phyloP scores from a whole-genome alignment of 2,888 invertebrate genomes.

The Strigamia crassipes region DNA sequence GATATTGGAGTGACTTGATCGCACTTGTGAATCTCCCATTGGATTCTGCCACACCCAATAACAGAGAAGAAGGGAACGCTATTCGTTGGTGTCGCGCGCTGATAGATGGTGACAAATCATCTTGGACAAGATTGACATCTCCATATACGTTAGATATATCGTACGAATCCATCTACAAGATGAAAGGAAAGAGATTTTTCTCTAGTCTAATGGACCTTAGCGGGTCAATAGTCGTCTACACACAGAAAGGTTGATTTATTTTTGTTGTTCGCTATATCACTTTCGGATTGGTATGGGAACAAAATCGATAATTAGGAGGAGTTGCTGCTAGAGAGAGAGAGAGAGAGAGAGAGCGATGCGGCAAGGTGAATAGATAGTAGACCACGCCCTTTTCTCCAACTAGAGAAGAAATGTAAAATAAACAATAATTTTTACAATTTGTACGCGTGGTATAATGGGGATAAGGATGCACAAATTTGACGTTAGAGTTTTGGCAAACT shows the following conservation, averaged over 20 bases:
- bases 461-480: not conserved
- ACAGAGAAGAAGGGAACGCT: slow-evolving; percentile 18
- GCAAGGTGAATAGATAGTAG: not conserved
- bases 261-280: not conserved
- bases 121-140: slow-evolving; percentile 35
- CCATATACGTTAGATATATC: slow-evolving; percentile 15
- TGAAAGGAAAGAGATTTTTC: slow-evolving; percentile 29
- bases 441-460: not conserved
- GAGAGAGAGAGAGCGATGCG: not conserved
- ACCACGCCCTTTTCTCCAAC: not conserved
- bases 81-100: not conserved
- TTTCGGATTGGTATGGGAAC: not conserved
- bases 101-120: slow-evolving; percentile 32
- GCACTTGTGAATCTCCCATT: slow-evolving; percentile 39
- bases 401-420: not conserved
- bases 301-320: not conserved
- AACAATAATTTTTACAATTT: too few relatives aligned
- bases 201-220: slow-evolving; percentile 20
- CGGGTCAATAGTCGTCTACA: slow-evolving; percentile 22
- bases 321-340: not conserved
- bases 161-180: slow-evolving; percentile 20
- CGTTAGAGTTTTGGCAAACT: not conserved
- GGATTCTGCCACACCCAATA: slow-evolving; percentile 40
- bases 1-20: slow-evolving; percentile 28
- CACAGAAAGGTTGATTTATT: slow-evolving; percentile 12